Evolutionary conservation across 2,113 vertebrate species (phyloP).

Genomic region (Orycteropus afer): DNA sequence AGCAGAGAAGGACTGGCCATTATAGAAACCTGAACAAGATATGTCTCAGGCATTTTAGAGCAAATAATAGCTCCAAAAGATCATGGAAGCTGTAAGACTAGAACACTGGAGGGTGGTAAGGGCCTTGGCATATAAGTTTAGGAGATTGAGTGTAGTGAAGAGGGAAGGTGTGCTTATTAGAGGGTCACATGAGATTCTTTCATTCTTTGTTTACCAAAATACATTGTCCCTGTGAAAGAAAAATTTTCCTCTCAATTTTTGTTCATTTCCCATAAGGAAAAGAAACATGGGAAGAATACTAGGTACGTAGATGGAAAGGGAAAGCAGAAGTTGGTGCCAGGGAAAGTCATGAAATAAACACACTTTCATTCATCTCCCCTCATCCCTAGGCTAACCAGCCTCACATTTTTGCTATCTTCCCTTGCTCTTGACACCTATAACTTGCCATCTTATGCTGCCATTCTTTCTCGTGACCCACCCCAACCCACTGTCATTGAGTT

Average conservation of each 20-base stretch:
- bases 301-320: not conserved
- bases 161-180: not conserved
- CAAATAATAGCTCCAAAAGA: not conserved
- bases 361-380: not conserved
- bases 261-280: not conserved
- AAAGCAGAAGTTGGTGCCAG: not conserved
- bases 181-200: not conserved
- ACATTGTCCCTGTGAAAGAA: not conserved
- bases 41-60: not conserved
- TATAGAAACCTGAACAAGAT: not conserved
- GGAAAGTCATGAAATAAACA: not conserved
- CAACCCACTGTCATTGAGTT: too few relatives aligned
- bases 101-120: not conserved
- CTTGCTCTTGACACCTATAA: not conserved
- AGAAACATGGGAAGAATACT: not conserved
- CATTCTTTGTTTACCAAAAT: not conserved
- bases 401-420: not conserved
- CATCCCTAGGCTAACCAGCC: fast-evolving
- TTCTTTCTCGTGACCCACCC: not conserved
- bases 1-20: not conserved
- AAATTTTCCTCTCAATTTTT: not conserved
- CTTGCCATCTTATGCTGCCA: not conserved
- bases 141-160: not conserved
- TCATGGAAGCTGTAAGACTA: not conserved
- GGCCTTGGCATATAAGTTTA: not conserved